These are phyloP conservation scores for Eupithecia insigniata DNA, from an alignment of 2,888 invertebrate genomes.

Conservation along the genomic window DNA sequence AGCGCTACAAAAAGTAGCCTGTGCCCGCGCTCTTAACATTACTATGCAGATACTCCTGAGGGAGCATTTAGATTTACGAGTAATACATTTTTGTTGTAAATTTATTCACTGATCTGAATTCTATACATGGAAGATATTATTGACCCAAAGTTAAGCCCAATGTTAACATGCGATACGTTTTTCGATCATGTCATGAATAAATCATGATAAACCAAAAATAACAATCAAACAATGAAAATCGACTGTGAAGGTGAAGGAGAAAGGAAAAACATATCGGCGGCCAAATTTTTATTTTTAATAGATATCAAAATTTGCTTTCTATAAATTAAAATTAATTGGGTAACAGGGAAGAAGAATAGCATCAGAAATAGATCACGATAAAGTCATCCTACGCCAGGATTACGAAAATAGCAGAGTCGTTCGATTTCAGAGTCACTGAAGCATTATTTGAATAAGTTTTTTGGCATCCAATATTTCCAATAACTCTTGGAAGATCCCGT, in stretches of 20 bases:
- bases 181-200: slow-evolving; percentile 30
- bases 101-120: neutral
- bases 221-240: slow-evolving; percentile 25
- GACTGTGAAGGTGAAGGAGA: neutral
- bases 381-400: neutral
- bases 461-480: neutral
- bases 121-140: slow-evolving; percentile 13
- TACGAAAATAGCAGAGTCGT: neutral
- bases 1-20: too few species aligned
- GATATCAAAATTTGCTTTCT: neutral
- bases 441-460: neutral
- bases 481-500: neutral
- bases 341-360: neutral
- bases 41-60: too few species aligned
- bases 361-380: neutral
- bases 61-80: too few species aligned
- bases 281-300: neutral
- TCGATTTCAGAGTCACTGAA: neutral
- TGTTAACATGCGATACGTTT: slow-evolving; percentile 10
- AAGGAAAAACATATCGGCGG: neutral
- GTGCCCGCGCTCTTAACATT: too few species aligned
- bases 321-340: neutral
- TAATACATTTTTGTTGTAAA: neutral
- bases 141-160: neutral
- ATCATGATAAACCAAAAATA: slow-evolving; percentile 40